Base-by-base conservation (phyloP, 2,888 invertebrate species). In the Cremastobaeus sp. region DNA sequence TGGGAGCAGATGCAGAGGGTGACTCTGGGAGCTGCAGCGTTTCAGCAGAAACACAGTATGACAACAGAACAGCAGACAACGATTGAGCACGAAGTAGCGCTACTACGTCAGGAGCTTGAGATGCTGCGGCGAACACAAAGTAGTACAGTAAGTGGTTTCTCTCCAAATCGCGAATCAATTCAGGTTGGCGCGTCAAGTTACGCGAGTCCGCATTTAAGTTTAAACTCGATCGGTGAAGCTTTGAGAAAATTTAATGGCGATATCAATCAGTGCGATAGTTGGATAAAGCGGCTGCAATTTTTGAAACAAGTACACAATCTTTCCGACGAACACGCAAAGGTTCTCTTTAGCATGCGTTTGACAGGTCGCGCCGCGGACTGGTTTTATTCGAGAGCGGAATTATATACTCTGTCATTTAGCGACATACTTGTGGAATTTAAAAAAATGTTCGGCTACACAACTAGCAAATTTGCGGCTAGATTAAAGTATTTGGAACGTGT, bases 401-500 rank as follows among this genome's bases (percentile, higher is more conserved):
- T 35, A 35, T 35, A 35, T n/a, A n/a, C 12, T 4, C 32, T 34
- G 12, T 12, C 32, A 15, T 35, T 35, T 35, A 15, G 15, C 5
- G 35, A 35, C n/a, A n/a, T n/a, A n/a, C n/a, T n/a, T n/a, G n/a
- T n/a, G n/a, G n/a, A n/a, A n/a, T n/a, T n/a, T n/a, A n/a, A n/a
- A n/a, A n/a, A n/a, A n/a, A 52, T 52, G 52, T 52, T 11, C 15
- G 37, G 37, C 1, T 37, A 15, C 0, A n/a, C 8, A 39, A 54
- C 54, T 0, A 54, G 39, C 5, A 39, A 39, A 18, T 39, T 54
- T 1, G n/a, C 54, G 1, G 39, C 54, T 15, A 25, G 54, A 4
- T 12, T 54, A 2, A 15, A 39, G 6, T 54, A 39, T 11, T 1
- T 54, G 30, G 39, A 54, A 6, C 39, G 39, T 2, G 11, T 39